phyloP scores from a whole-genome alignment of 1,140 invertebrate genomes.

The Orussus abietinus region DNA sequence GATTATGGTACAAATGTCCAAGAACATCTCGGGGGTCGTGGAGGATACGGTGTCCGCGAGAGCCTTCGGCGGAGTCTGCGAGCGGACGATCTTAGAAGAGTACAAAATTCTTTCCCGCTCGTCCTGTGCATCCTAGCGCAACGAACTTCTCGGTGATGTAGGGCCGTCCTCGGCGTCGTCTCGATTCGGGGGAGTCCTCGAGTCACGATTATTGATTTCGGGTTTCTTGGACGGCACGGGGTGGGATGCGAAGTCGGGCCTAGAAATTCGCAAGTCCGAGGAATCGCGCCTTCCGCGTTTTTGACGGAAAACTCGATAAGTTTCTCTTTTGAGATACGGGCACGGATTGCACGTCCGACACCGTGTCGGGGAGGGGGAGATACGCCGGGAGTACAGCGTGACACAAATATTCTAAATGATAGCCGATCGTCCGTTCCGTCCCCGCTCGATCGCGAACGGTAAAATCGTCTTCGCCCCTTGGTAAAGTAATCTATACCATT shows the following conservation, averaged over 20 bases:
- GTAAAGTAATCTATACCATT: conserved; percentile 17
- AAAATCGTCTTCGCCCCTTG: conserved; percentile 12
- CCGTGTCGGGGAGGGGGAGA: too few relatives aligned
- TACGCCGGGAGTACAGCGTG: conserved; percentile 13
- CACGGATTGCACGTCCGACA: too few relatives aligned
- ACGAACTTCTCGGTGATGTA: too few relatives aligned
- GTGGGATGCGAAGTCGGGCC: too few relatives aligned
- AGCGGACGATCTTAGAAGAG: conserved; percentile 36
- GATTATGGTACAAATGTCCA: conserved; percentile 42
- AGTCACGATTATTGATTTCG: too few relatives aligned
- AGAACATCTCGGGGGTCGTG: conserved; percentile 25
- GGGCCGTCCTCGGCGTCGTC: too few relatives aligned
- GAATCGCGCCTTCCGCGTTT: too few relatives aligned
- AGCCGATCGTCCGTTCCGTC: conserved; percentile 24
- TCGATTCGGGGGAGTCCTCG: too few relatives aligned
- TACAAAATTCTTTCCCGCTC: conserved; percentile 38
- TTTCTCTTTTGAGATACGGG: too few relatives aligned
- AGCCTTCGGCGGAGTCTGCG: conserved; percentile 12
- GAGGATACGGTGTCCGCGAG: conserved; percentile 8
- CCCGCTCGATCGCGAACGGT: conserved; percentile 20
- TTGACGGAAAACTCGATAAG: too few relatives aligned
- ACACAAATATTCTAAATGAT: conserved; percentile 34
- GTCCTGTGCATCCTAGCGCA: conserved; percentile 16
- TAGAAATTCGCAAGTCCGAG: too few relatives aligned
- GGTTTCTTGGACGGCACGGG: too few relatives aligned